Percentiles rank a stretch among this genome's conserved stretches.
Evolutionary conservation across 1,140 invertebrate species (phyloP).

Genomic region (Galendromus occidentalis): DNA sequence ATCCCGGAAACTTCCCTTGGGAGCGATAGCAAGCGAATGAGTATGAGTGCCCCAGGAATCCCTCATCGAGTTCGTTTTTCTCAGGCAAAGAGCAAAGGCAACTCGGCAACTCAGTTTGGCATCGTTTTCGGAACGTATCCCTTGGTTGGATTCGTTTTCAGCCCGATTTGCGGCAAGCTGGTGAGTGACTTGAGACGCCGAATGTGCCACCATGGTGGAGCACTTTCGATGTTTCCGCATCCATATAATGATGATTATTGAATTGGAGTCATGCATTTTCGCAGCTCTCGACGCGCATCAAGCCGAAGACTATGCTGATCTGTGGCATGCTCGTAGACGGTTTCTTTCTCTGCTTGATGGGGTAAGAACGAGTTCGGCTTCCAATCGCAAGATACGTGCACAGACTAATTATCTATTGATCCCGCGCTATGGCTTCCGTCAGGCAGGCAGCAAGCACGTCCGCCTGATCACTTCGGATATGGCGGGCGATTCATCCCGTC

Average conservation of each 20-base stretch:
- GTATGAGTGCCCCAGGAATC: background rate
- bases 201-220: too few relatives aligned
- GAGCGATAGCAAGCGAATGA: background rate
- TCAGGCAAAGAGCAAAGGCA: background rate
- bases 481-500: too few relatives aligned
- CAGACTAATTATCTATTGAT: too few relatives aligned
- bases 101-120: background rate
- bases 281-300: background rate
- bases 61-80: background rate
- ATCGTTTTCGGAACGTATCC: slow-evolving; percentile 2
- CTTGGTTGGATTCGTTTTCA: background rate
- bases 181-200: background rate
- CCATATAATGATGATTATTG: too few relatives aligned
- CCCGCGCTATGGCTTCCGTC: too few relatives aligned
- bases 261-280: background rate
- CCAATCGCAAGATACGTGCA: too few relatives aligned
- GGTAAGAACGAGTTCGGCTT: background rate
- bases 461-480: too few relatives aligned
- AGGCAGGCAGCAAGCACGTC: too few relatives aligned
- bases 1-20: background rate
- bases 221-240: too few relatives aligned
- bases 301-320: background rate
- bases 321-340: slow-evolving; percentile 2
- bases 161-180: slow-evolving; percentile 1
- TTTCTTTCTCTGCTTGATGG: background rate